Evolutionary conservation across 2,797 vertebrate species (phyloP).

Genomic region (Prionace glauca): DNA sequence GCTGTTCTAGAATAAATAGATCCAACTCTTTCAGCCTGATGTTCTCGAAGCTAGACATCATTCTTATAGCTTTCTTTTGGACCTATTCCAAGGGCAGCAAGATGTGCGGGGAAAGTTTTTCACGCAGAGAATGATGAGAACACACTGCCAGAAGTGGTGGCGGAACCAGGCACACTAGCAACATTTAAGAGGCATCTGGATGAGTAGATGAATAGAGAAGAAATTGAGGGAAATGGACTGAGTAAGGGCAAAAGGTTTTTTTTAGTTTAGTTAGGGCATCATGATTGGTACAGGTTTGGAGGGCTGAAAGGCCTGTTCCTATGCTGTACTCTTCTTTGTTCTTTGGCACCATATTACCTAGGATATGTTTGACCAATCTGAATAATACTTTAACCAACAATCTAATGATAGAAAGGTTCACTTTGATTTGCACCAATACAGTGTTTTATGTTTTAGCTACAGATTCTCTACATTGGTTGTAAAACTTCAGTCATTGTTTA

Average conservation of each 20-base stretch:
- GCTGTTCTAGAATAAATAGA: neutral
- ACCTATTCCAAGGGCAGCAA: neutral
- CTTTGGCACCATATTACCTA: neutral
- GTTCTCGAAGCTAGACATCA: neutral
- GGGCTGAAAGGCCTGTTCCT: too few relatives aligned
- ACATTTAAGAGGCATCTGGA: too few relatives aligned
- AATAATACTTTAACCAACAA: neutral
- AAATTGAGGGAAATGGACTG: too few relatives aligned
- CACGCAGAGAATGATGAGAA: too few relatives aligned
- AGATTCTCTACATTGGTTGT: neutral
- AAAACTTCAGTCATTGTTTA: neutral
- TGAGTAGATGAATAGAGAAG: too few relatives aligned
- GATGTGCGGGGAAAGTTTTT: too few relatives aligned
- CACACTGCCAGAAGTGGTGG: too few relatives aligned
- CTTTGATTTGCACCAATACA: neutral
- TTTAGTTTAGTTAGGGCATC: too few relatives aligned
- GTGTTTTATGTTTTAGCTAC: neutral
- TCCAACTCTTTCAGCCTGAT: neutral
- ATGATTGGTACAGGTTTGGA: too few relatives aligned
- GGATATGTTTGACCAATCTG: neutral
- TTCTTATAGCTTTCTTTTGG: neutral
- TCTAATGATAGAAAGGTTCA: neutral
- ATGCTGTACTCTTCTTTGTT: too few relatives aligned
- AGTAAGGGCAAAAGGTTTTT: too few relatives aligned
- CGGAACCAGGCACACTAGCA: too few relatives aligned